Evolutionary conservation across 2,888 invertebrate genomes (phyloP), one percentile per base, ranked within the genome.

Genomic region (Hypsopygia costalis): DNA sequence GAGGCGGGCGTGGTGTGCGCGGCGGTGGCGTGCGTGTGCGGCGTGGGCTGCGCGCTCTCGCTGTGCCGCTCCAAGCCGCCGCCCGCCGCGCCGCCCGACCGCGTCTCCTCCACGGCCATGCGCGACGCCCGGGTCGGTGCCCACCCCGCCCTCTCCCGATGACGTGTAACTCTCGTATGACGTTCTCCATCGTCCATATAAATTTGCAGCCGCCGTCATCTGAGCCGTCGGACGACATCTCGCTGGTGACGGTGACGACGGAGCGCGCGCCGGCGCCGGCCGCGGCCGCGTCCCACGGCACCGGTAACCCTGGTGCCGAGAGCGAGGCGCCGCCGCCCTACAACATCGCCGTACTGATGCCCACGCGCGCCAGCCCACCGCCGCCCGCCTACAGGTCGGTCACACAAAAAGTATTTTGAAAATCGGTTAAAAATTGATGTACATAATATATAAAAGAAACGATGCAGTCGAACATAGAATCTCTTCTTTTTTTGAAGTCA

Each of bases 301-400:
- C 72, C 11, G 9, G 12, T 4, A 4, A 4, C 37, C 25, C 3
- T 8, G 12, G 69, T 34, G 46, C 54, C 55, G 33, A 49, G 45
- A 42, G 38, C 35, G 81, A 90, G 56, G 90, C 92, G 33, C 92
- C 95, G 11, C 95, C 95, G n/a, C 95, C 95, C 6, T 95, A 95
- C 88, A 94, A 95, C 83, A 94, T 95, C 81, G 95, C 95, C 29
- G 93, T 95, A 61, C 82, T 94, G 54, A 91, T 94, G 65, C 94
- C 94, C 27, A 68, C 77, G 21, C 74, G 86, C 27, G 73, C 71
- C 42, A 55, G 64, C 91, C 93, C 72, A 34, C 71, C 74, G 47
- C 94, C 94, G 43, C 94, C 94, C 43, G 92, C 94, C 48, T 95
- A 95, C 72, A 94, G 25, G 16, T 16, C n/a, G n/a, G n/a, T n/a